Evolutionary conservation across 2,113 vertebrate species (phyloP), one percentile per base, ranked within the genome.

Genomic region (Crotophaga sulcirostris): DNA sequence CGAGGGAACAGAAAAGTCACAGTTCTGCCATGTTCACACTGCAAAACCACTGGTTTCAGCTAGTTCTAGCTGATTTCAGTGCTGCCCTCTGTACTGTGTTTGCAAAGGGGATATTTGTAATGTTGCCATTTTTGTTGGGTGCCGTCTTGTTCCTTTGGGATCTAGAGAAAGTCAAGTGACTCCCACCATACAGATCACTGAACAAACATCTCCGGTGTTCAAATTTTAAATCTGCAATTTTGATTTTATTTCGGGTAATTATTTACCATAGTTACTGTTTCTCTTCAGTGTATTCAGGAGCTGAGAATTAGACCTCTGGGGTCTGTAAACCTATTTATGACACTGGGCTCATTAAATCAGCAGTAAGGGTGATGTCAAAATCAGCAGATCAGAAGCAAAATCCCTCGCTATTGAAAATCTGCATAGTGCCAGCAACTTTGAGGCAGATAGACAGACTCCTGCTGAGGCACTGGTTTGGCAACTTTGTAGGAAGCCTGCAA

Each of bases 241-340:
- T 88, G 5, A 91, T 92, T 87, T 95, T 54, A 93, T 95, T 95
- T 94, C 54, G 82, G 29, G 88, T 51, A 96, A 90, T 94, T 92
- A 96, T 96, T 95, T 95, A 38, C 96, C 86, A 92, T 92, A 95
- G 92, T 75, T 95, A 89, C 93, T 89, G 66, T 90, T 93, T 81
- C 68, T 82, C 83, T 90, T 87, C 69, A 77, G 69, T 51, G 83
- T 96, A 89, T 84, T 90, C 83, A 89, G 80, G 44, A 95, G 34
- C n/a, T 58, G 64, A 92, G 83, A 95, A 96, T 90, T 94, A 92
- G 86, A 88, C 64, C 83, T 94, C 86, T 88, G 92, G 60, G 83
- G 69, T 93, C 86, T 92, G 47, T 96, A 93, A 96, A 95, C 85
- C 76, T 88, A 84, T 95, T 94, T 92, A 84, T 90, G 92, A 96